Percentiles rank a stretch among this genome's conserved stretches.
These are phyloP conservation scores for Periophthalmus modestus DNA, from an alignment of 2,113 vertebrate species.

Conservation along the genomic window DNA sequence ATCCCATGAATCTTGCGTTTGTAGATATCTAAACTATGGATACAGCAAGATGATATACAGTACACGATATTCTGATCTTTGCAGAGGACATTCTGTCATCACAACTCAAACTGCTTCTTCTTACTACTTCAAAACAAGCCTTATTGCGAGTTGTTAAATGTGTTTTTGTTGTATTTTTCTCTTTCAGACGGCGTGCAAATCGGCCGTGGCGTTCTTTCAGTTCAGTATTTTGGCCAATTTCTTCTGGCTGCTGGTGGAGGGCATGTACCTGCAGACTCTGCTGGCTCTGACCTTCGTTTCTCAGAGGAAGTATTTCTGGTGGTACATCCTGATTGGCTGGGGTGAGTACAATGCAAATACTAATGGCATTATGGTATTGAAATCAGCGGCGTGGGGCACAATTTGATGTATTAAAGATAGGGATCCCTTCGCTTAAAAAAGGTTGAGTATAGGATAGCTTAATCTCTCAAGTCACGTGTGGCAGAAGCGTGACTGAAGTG, in stretches of 20 bases:
- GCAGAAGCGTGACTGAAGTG: too few species aligned
- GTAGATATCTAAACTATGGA: too few species aligned
- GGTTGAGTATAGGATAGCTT: neutral
- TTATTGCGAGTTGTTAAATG: too few species aligned
- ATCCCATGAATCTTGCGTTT: too few species aligned
- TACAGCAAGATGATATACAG: too few species aligned
- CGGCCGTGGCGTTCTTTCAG: conserved; percentile 84
- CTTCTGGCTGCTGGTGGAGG: conserved; percentile 90
- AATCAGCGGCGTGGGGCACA: neutral
- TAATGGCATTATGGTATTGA: neutral
- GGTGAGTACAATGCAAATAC: conserved; percentile 72
- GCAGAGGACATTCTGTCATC: too few species aligned
- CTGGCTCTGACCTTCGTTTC: conserved; percentile 86
- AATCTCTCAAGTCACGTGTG: neutral
- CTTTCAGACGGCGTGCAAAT: conserved; percentile 80
- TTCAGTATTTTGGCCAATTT: conserved; percentile 88
- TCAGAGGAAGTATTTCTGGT: conserved; percentile 87
- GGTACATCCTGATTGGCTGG: conserved; percentile 87
- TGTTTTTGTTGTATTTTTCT: conserved; percentile 8
- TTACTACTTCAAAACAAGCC: too few species aligned
- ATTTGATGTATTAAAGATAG: neutral
- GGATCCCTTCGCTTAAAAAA: neutral
- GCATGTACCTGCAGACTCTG: conserved; percentile 88
- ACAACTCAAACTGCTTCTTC: too few species aligned
- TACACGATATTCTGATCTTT: too few species aligned